Percentiles rank a stretch among this genome's conserved stretches.
phyloP scores from a whole-genome alignment of 2,888 invertebrate species.

The Chirona hameri region DNA sequence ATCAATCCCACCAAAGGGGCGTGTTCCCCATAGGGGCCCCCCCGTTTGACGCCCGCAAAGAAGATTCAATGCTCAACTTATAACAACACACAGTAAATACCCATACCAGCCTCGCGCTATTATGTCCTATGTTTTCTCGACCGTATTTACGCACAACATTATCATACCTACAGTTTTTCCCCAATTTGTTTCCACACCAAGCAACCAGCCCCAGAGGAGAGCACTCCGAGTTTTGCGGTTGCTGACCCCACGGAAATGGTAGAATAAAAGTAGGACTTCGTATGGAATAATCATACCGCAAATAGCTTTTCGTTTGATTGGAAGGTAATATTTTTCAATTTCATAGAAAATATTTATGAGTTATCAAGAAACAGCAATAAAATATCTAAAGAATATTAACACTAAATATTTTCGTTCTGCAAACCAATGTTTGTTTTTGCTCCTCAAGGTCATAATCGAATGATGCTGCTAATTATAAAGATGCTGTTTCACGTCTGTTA shows the following conservation, averaged over 20 bases:
- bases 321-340: background rate
- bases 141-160: background rate
- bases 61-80: too few relatives aligned
- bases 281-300: background rate
- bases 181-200: background rate
- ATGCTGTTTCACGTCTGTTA: too few relatives aligned
- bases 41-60: background rate
- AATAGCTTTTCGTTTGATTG: background rate
- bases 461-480: too few relatives aligned
- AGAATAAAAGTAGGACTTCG: too few relatives aligned
- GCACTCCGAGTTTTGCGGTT: conserved; percentile 1
- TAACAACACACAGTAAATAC: background rate
- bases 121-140: too few relatives aligned
- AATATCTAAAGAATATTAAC: background rate
- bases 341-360: background rate
- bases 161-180: background rate
- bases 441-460: too few relatives aligned
- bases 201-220: background rate
- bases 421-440: too few relatives aligned
- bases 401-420: background rate
- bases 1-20: background rate
- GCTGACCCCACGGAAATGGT: conserved; percentile 7
- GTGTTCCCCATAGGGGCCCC: conserved; percentile 2
- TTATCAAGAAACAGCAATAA: background rate
- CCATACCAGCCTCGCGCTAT: too few relatives aligned